Percentiles rank a stretch among this genome's conserved stretches.
phyloP scores from a whole-genome alignment of 2,797 vertebrate species.

The Microctenopoma steveboyesi region DNA sequence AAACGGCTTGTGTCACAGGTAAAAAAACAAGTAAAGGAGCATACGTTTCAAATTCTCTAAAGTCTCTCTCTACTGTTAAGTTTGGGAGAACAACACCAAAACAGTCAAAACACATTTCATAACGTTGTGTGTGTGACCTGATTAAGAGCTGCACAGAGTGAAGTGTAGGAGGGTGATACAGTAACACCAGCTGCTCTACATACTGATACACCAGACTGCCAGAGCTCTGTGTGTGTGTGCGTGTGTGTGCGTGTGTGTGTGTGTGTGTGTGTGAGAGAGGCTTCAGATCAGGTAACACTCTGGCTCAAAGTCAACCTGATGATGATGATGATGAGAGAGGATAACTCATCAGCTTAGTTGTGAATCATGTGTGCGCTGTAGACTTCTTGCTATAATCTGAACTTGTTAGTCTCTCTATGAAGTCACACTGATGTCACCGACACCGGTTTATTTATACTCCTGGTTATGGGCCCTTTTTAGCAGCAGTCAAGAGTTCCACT shows the following conservation, averaged over 20 bases:
- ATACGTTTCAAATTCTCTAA: background rate
- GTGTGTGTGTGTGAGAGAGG: background rate
- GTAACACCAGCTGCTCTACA: constrained; percentile 68
- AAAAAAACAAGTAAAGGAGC: too few relatives aligned
- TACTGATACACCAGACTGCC: constrained; percentile 58
- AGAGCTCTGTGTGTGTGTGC: constrained; percentile 21
- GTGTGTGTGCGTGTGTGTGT: background rate
- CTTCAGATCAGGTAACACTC: constrained; percentile 31
- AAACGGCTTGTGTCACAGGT: too few relatives aligned
- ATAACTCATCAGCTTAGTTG: constrained; percentile 17
- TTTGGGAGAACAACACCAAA: background rate
- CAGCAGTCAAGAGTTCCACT: too few relatives aligned
- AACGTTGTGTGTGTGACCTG: constrained; percentile 41
- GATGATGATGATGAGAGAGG: constrained; percentile 20
- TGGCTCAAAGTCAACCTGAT: constrained; percentile 22
- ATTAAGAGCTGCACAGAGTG: constrained; percentile 47
- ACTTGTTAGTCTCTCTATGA: background rate
- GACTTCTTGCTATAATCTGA: background rate
- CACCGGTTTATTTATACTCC: constrained; percentile 2
- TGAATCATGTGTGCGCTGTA: background rate
- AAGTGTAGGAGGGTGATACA: constrained; percentile 66
- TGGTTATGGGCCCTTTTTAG: background rate
- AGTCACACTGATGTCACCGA: background rate
- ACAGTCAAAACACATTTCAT: constrained; percentile 21
- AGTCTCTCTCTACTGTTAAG: background rate